Percentiles rank a stretch among this genome's conserved stretches.
phyloP scores from a whole-genome alignment of 2,888 invertebrate species.

The Eristalis arbustorum region DNA sequence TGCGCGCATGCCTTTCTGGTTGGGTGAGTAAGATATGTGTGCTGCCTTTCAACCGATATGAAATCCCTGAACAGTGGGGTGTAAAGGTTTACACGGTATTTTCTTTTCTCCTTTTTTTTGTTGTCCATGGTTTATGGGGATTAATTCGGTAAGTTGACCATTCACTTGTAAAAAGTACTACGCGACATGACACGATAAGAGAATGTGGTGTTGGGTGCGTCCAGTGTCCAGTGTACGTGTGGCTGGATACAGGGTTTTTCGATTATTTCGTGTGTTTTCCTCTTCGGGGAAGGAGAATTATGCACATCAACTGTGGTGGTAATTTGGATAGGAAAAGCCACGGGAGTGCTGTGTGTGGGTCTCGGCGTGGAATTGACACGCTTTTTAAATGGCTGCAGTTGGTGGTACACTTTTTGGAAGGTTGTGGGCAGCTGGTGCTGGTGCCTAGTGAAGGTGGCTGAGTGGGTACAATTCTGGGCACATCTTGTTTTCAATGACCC shows the following conservation, averaged over 20 bases:
- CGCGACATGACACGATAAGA: neutral
- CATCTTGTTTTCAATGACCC: too few relatives aligned
- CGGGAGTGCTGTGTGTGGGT: neutral
- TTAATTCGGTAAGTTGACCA: neutral
- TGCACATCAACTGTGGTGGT: neutral
- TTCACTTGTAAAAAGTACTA: neutral
- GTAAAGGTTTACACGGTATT: conserved; percentile 20
- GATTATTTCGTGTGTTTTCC: neutral
- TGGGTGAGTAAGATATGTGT: conserved; percentile 66
- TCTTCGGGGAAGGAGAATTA: neutral
- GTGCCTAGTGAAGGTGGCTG: too few relatives aligned
- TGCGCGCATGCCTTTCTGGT: conserved; percentile 70
- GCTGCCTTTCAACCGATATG: conserved; percentile 45
- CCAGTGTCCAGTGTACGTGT: neutral
- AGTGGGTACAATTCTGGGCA: too few relatives aligned
- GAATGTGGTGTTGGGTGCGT: too few relatives aligned
- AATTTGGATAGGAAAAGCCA: neutral
- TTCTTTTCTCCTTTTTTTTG: neutral
- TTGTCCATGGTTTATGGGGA: neutral
- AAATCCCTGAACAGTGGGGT: conserved; percentile 39
- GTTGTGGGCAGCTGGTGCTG: too few relatives aligned
- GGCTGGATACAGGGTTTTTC: neutral
- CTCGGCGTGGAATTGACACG: neutral
- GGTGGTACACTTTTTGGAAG: too few relatives aligned
- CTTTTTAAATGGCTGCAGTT: neutral